Evolutionary conservation across 1,140 invertebrate species (phyloP), one percentile per base, ranked within the genome.

Genomic region (Conus betulinus): DNA sequence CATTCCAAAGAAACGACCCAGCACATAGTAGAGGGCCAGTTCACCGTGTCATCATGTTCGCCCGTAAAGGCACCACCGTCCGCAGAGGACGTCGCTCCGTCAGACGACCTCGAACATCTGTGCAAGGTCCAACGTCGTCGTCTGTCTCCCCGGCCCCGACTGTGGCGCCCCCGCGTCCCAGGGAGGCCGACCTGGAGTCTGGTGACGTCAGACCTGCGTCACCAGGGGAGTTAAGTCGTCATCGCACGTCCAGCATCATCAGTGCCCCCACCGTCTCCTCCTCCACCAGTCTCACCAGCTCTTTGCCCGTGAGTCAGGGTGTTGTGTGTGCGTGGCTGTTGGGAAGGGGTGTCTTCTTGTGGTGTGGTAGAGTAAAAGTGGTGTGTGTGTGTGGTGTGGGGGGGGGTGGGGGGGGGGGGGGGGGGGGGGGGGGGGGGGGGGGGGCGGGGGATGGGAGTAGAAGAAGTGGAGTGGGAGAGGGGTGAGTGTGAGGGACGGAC

Each of bases 31-130:
- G 55, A 57, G 6, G 13, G 13, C 6, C 55, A 6, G 6, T 7
- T 13, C 55, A 57, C 55, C 55, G 55, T 13, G 55, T 7, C 55
- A 78, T 78, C 23, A 78, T 78, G 76, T 78, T 78, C 76, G 76
- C 76, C n/a, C 23, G 76, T n/a, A 78, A 78, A 78, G 76, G 76
- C 76, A 78, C 76, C 23, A 78, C 76, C 6, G 76, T 78, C 76
- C 23, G 76, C 4, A 25, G 76, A 25, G 76, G 76, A 6, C 76
- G 76, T 6, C 20, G 76, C 4, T 78, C 76, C 23, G 27, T 78
- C 27, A 23, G 76, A 78, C 23, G 76, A 39, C 76, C 76, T 25
- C 76, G 76, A 8, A 11, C 76, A 5, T 78, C 76, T 5, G 8
- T 78, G 7, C 76, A 78, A 39, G 76, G 76, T 13, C 6, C 55